Percentiles rank a stretch among this genome's conserved stretches.
phyloP scores from a whole-genome alignment of 2,113 vertebrate species.

The Alouatta palliata region DNA sequence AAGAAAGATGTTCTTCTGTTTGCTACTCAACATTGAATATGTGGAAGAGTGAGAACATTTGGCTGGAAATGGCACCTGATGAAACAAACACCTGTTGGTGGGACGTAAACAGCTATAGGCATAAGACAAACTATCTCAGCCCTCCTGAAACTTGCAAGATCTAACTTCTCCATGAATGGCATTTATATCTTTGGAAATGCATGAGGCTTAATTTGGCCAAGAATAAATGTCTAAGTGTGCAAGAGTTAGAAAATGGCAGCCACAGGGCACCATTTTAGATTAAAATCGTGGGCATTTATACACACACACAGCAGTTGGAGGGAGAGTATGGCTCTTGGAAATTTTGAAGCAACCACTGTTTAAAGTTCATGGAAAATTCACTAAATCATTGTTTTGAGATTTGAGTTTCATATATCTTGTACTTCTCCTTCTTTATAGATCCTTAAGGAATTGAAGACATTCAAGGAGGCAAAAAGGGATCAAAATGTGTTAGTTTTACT shows the following conservation, averaged over 20 bases:
- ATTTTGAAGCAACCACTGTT: background rate
- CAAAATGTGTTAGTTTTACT: conserved; percentile 22
- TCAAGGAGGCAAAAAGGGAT: background rate
- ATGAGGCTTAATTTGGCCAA: background rate
- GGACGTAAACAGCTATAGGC: background rate
- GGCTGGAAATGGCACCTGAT: background rate
- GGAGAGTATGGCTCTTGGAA: background rate
- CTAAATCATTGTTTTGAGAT: background rate
- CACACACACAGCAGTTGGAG: background rate
- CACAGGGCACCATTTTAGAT: background rate
- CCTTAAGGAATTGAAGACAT: background rate
- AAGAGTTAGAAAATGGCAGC: background rate
- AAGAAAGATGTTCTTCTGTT: background rate
- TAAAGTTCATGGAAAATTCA: conserved; percentile 6
- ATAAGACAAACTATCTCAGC: background rate
- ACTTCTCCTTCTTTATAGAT: background rate
- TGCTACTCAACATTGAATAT: background rate
- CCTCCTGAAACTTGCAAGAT: background rate
- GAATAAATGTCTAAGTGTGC: background rate
- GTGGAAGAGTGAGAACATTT: background rate
- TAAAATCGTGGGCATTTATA: background rate
- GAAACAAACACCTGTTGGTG: background rate
- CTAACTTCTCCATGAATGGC: background rate
- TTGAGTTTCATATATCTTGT: background rate
- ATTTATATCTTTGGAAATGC: background rate